Percentiles rank a stretch among this genome's conserved stretches.
Conservation (phyloP, 2,797 vertebrate species). For the Crocidura indochinensis region DNA sequence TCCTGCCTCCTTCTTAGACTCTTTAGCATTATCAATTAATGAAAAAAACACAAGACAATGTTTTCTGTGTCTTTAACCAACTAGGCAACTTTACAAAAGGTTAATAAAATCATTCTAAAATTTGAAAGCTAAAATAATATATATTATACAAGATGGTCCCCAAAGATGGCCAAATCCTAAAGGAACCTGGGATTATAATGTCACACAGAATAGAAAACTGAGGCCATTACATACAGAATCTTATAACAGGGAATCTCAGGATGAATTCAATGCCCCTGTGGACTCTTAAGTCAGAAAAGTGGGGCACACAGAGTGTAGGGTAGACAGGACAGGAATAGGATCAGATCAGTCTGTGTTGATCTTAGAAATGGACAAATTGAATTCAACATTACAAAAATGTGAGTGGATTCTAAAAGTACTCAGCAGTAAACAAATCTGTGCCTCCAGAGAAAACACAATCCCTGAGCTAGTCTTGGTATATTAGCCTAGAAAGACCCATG, state of each 20-base stretch:
- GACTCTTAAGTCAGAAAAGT: neutral
- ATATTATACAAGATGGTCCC: neutral
- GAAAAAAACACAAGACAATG: neutral
- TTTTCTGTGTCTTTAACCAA: neutral
- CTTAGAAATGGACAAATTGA: neutral
- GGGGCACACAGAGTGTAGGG: neutral
- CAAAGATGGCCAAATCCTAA: neutral
- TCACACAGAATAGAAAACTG: neutral
- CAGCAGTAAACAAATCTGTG: neutral
- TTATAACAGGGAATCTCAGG: neutral
- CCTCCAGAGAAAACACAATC: neutral
- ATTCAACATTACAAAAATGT: neutral
- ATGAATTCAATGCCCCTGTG: neutral
- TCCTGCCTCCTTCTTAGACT: neutral
- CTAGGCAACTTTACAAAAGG: neutral
- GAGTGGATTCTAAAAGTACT: neutral
- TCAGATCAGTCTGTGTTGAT: neutral
- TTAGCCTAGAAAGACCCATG: neutral
- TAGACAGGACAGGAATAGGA: neutral
- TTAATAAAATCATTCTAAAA: constrained; percentile 18
- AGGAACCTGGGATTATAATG: neutral
- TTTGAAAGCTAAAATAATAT: constrained; percentile 1
- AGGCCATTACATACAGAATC: neutral
- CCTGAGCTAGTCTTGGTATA: neutral
- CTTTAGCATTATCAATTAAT: neutral